These are phyloP conservation scores for Bergia puertoricense DNA, from an alignment of 92 coral and sea anemone species.

Conservation along the genomic window DNA sequence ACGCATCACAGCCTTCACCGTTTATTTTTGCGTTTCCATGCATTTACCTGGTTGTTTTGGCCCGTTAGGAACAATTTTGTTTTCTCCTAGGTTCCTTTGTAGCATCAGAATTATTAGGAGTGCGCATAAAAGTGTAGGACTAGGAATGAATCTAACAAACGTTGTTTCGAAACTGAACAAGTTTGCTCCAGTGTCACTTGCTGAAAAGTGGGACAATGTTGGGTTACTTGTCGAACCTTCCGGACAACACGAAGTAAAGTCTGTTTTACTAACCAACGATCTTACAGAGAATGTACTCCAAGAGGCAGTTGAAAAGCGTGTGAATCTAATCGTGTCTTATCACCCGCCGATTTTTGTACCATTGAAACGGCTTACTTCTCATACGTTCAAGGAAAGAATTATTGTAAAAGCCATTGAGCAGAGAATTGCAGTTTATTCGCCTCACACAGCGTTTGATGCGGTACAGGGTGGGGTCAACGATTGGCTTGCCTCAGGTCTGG, in stretches of 20 bases:
- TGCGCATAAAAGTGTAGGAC: constrained; percentile 19
- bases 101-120: neutral
- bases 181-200: constrained; percentile 87
- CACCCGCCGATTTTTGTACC: constrained; percentile 98
- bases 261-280: constrained; percentile 90
- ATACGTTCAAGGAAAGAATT: constrained; percentile 81
- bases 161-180: constrained; percentile 70
- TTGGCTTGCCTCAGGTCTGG: constrained; percentile 97
- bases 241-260: constrained; percentile 67
- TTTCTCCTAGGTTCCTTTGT: neutral
- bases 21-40: neutral
- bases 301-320: constrained; percentile 80
- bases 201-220: constrained; percentile 97
- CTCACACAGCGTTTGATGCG: constrained; percentile 97
- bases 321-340: constrained; percentile 82
- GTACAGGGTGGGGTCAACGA: constrained; percentile 96
- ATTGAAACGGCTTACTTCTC: constrained; percentile 75
- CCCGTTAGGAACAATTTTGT: neutral
- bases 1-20: too few species aligned
- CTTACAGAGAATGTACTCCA: constrained; percentile 86
- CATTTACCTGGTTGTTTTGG: neutral
- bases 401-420: constrained; percentile 89
- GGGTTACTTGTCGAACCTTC: constrained; percentile 96
- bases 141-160: constrained; percentile 77
- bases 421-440: constrained; percentile 89